phyloP scores from a whole-genome alignment of 2,113 vertebrate genomes.

The Montifringilla adamsi region DNA sequence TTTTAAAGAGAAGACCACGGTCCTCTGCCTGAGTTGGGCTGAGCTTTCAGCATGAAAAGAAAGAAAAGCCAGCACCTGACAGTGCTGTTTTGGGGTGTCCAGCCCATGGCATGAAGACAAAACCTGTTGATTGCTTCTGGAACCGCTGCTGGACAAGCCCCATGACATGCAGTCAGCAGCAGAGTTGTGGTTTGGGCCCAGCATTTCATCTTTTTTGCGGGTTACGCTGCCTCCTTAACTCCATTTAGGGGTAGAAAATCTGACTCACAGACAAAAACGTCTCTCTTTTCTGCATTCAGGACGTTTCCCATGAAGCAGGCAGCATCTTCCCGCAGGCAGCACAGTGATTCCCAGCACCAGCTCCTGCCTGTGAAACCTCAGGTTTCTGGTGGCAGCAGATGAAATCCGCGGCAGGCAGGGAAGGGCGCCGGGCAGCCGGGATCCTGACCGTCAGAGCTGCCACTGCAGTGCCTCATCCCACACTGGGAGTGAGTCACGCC shows the following conservation, averaged over 20 bases:
- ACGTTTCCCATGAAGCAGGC: not conserved
- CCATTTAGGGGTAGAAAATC: not conserved
- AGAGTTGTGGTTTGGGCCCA: not conserved
- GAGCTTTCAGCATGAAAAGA: not conserved
- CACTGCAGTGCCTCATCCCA: not conserved
- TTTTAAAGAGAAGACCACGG: not conserved
- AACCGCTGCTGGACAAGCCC: rapidly evolving
- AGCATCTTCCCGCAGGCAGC: not conserved
- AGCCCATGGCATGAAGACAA: not conserved
- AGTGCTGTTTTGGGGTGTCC: not conserved
- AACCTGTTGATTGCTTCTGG: rapidly evolving
- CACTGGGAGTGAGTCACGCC: not conserved
- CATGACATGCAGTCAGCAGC: rapidly evolving
- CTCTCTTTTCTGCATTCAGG: not conserved
- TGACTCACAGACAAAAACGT: not conserved
- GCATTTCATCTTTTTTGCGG: not conserved
- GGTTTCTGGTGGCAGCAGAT: not conserved
- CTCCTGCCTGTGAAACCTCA: not conserved
- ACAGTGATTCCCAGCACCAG: not conserved
- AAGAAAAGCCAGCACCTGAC: not conserved
- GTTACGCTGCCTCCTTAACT: not conserved
- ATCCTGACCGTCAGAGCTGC: not conserved
- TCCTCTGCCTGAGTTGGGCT: not conserved
- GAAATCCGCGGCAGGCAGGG: not conserved
- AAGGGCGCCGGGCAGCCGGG: not conserved